Conservation (phyloP, 2,113 vertebrate species). For the Apaloderma vittatum region DNA sequence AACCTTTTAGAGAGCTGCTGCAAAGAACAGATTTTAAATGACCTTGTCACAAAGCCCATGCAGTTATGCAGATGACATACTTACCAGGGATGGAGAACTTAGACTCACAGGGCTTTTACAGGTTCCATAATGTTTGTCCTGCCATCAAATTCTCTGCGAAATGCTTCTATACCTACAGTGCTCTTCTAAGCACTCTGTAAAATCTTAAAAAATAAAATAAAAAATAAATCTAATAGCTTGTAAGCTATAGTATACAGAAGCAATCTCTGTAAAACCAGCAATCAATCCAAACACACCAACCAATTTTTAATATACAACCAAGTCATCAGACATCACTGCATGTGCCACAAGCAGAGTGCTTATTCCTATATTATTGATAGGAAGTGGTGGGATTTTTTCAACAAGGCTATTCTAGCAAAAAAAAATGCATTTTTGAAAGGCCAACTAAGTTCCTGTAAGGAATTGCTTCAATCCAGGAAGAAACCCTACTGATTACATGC, state of each 20-base stretch:
- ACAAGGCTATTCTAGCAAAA: background rate
- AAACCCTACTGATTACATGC: background rate
- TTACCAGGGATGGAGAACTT: constrained; percentile 6
- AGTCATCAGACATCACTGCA: background rate
- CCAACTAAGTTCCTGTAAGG: background rate
- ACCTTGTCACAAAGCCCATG: background rate
- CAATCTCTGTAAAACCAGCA: background rate
- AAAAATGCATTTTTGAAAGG: background rate
- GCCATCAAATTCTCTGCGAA: background rate
- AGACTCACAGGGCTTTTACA: background rate
- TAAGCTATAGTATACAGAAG: background rate
- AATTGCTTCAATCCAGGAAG: background rate
- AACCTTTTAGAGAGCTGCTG: background rate
- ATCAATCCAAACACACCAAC: background rate
- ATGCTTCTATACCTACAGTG: background rate
- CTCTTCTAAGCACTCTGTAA: background rate
- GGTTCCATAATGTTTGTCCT: background rate
- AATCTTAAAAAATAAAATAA: background rate
- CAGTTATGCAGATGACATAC: background rate
- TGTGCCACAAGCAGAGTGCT: background rate
- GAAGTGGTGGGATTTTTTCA: background rate
- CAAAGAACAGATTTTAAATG: background rate
- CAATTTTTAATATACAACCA: background rate
- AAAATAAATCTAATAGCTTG: background rate
- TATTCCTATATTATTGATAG: background rate